Base-by-base conservation (phyloP, 2,797 vertebrate species). In the Alfaro cultratus region DNA sequence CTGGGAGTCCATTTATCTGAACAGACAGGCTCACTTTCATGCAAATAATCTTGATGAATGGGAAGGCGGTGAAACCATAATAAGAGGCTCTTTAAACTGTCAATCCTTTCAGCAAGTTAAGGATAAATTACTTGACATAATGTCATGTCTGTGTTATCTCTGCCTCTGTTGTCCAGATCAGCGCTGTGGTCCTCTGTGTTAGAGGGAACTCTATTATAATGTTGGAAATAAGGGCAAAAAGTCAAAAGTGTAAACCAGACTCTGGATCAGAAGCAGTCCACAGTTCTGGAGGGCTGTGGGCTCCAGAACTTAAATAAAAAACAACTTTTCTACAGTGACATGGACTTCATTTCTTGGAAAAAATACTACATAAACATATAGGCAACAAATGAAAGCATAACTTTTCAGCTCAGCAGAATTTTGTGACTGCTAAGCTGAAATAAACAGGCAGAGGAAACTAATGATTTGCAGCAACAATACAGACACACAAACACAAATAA, bases 11-110 rank as follows among this genome's bases (percentile, higher is more conserved):
- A 86, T 86, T 90, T 90, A 91, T 91, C 86, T 87, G 80, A 77
- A 74, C 31, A 83, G 86, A 79, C 85, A 76, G 74, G 82, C 79
- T 73, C 76, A 86, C 85, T 91, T 87, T 88, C 60, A 85, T 85
- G 84, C 67, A 72, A 75, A 90, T 80, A 78, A 86, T 90, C 89
- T 84, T 83, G 86, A 92, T 91, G 83, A 89, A 85, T 78, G 76
- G 72, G 55, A 79, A 80, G 55, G 80, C 83, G 76, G 75, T 88
- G 79, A 67, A 29, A 88, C 86, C 75, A n/a, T 45, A 81, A 92
- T 89, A 87, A 90, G 76, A 87, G 83, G 86, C 78, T 64, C n/a
- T 73, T 77, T 85, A 71, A 76, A 34, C 86, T 85, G 91, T 83
- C 92, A 89, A 77, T 92, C 83, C 88, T 83, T 86, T 84, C 43